phyloP scores from a whole-genome alignment of 2,888 invertebrate genomes.

The Pseudoips prasinana region DNA sequence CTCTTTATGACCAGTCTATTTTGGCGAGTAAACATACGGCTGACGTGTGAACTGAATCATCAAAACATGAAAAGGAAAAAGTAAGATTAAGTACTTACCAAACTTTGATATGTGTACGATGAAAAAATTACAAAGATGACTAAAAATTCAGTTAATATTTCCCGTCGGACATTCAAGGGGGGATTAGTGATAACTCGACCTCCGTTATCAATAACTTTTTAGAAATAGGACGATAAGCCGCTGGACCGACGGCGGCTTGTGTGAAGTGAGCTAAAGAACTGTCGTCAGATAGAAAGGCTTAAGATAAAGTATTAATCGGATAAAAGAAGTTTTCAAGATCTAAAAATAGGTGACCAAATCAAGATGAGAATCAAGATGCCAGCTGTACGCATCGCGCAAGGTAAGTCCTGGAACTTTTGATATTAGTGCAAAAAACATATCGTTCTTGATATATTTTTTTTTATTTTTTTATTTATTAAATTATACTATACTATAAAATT shows the following conservation, averaged over 20 bases:
- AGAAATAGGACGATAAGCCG: constrained; percentile 68
- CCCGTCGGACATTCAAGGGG: constrained; percentile 66
- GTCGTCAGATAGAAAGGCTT: constrained; percentile 59
- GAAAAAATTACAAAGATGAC: constrained; percentile 63
- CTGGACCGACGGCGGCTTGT: constrained; percentile 75
- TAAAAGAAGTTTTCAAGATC: constrained; percentile 71
- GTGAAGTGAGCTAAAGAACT: constrained; percentile 73
- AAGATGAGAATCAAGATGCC: constrained; percentile 99
- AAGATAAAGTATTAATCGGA: constrained; percentile 68
- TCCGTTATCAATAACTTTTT: constrained; percentile 67
- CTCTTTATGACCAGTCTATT: constrained; percentile 64
- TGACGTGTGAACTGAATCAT: constrained; percentile 50
- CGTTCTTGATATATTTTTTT: no score
- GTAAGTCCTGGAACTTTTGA: constrained; percentile 80
- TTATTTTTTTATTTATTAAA: no score
- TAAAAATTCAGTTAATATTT: constrained; percentile 48
- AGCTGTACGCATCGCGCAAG: constrained; percentile 98
- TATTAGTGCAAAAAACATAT: no score
- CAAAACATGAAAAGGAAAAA: constrained; percentile 77
- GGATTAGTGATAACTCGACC: constrained; percentile 61
- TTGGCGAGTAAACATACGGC: constrained; percentile 57
- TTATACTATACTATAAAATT: no score
- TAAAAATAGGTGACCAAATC: constrained; percentile 83
- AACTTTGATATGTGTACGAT: constrained; percentile 41
- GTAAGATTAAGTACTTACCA: constrained; percentile 46